Evolutionary conservation across 30 jellyfish, hydroid and myxozoan genomes (phyloP).

Genomic region (Cassiopea andromeda): DNA sequence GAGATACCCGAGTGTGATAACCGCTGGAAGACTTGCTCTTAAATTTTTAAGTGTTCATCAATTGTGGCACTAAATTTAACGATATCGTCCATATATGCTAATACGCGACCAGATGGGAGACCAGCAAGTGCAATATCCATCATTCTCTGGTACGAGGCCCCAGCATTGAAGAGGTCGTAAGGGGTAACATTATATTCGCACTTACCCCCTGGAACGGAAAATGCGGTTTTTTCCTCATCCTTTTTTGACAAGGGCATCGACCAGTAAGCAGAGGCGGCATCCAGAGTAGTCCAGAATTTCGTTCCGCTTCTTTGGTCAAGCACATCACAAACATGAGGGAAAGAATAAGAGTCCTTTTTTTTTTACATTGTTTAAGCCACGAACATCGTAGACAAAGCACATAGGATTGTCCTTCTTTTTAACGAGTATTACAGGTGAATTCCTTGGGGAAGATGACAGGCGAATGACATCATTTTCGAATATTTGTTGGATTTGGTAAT

Average conservation of each 20-base stretch:
- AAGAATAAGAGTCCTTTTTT: constrained; percentile 43
- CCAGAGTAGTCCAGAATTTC: constrained; percentile 46
- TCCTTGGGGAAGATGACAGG: constrained; percentile 53
- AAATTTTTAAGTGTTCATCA: constrained; percentile 6
- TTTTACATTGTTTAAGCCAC: constrained; percentile 43
- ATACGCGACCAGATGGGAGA: constrained; percentile 42
- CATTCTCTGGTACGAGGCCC: not conserved
- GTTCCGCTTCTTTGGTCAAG: constrained; percentile 52
- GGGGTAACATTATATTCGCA: constrained; percentile 39
- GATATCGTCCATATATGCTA: constrained; percentile 58
- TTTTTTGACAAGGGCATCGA: constrained; percentile 21
- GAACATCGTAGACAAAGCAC: constrained; percentile 55
- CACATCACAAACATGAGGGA: constrained; percentile 64
- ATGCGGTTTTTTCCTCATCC: not conserved
- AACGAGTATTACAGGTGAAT: constrained; percentile 41
- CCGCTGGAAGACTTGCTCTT: too few relatives aligned
- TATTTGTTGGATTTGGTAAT: constrained; percentile 48
- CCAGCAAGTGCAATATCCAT: constrained; percentile 50
- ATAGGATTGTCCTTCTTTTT: constrained; percentile 52
- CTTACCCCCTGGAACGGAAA: constrained; percentile 42
- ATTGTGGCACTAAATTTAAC: constrained; percentile 37
- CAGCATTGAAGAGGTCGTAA: constrained; percentile 41
- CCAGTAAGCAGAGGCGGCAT: constrained; percentile 28
- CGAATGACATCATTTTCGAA: constrained; percentile 34
- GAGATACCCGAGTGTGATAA: too few relatives aligned